Evolutionary conservation across 2,888 invertebrate species (phyloP), one percentile per base, ranked within the genome.

Genomic region (Salticus scenicus): DNA sequence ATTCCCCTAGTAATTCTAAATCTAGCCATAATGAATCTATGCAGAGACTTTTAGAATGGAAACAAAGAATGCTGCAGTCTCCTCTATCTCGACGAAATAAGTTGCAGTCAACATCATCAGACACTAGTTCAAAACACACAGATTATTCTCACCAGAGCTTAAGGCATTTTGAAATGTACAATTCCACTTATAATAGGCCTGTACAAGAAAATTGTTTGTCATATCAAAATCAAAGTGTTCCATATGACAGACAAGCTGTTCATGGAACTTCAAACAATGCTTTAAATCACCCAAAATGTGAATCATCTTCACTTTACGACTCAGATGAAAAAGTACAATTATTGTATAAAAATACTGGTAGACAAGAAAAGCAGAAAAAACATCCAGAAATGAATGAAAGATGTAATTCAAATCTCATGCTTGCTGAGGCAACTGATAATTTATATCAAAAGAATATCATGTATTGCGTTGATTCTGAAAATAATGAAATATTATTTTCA

Each of bases 1-100:
- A n/a, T n/a, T 31, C 42, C 4, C 28, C 14, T 0, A n/a, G 41
- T 20, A 70, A 12, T 1, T 20, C 24, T 4, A 57, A 57, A 57
- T 24, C 24, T 20, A 8, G 31, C 4, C 75, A 63, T 31, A 97
- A 97, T 92, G 97, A 97, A 91, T 97, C 96, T 12, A 97, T 97
- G 96, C 96, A 96, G 91, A 93, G 97, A 30, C 92, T 97, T 83
- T 92, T 97, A 70, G 97, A 97, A 92, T 97, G 97, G 97, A 97
- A 97, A 91, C 96, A 97, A 92, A 93, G 96, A 89, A 97, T 97
- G 97, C 92, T 97, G 89, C 96, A 96, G 91, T 96, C 96, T 17
- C 96, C 97, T 8, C 91, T 97, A 89, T 96, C 96, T 27, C 93
- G 96, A 88, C 96, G 96, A 91, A 94, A 87, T 70, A 74, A 85